phyloP scores from a whole-genome alignment of 2,888 invertebrate species.

The Cerceris rybyensis region DNA sequence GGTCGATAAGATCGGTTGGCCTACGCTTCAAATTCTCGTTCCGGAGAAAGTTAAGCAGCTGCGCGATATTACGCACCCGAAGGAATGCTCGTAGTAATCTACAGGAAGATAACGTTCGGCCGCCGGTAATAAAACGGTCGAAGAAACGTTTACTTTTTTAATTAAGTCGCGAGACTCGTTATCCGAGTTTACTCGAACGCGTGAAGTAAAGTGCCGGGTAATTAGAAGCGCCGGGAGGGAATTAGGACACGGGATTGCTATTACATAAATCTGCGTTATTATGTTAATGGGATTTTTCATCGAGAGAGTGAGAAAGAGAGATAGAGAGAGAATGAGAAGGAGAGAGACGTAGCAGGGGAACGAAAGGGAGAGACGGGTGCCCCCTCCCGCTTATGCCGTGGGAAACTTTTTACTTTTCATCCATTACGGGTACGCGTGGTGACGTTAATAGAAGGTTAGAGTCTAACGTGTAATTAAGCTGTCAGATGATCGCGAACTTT shows the following conservation, averaged over 20 bases:
- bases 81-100: background rate
- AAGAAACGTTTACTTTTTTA: background rate
- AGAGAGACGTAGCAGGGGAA: too few species aligned
- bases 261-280: slow-evolving; percentile 2
- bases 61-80: slow-evolving; percentile 7
- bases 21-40: slow-evolving; percentile 23
- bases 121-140: slow-evolving; percentile 14
- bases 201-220: background rate
- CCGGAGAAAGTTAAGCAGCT: slow-evolving; percentile 42
- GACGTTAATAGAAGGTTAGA: background rate
- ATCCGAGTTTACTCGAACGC: slow-evolving; percentile 3
- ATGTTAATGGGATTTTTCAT: background rate
- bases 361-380: too few species aligned
- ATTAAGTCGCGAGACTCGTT: background rate
- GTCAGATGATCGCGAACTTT: slow-evolving; percentile 5
- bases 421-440: background rate
- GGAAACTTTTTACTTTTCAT: background rate
- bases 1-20: slow-evolving; percentile 40
- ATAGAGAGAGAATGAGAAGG: too few species aligned
- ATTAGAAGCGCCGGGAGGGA: background rate
- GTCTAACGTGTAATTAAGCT: slow-evolving; percentile 20
- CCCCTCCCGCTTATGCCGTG: background rate
- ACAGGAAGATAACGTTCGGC: background rate
- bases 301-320: background rate
- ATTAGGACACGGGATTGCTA: background rate